A percentile compares a stretch with the other conserved stretches of the same genome.
These are phyloP conservation scores for Lampris incognitus DNA, from an alignment of 2,113 vertebrate genomes.

Conservation along the genomic window DNA sequence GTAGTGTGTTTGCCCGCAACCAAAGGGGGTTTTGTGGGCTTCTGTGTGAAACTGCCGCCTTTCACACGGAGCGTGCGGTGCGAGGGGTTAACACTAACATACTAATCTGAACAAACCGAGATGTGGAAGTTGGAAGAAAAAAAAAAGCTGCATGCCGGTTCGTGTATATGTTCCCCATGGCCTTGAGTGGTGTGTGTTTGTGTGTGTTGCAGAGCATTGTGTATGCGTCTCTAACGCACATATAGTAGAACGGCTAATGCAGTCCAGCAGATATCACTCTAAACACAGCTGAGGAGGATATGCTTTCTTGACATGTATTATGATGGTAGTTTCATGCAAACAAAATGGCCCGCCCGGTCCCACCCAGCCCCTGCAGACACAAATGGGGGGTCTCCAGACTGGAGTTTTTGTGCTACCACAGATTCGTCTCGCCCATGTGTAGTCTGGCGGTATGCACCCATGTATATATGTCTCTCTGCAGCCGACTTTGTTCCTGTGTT, in stretches of 20 bases:
- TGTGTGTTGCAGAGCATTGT: not conserved
- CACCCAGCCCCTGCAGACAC: constrained; percentile 4
- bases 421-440: constrained; percentile 13
- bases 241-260: constrained; percentile 8
- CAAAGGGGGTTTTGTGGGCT: too few species aligned
- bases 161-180: not conserved
- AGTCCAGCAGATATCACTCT: constrained; percentile 8
- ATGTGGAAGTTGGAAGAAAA: not conserved
- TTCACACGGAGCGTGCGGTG: too few species aligned
- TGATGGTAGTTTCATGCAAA: constrained; percentile 3
- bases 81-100: too few species aligned
- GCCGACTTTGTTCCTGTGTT: constrained; percentile 4
- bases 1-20: not conserved
- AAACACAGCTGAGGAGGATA: constrained; percentile 25
- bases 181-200: constrained; percentile 6
- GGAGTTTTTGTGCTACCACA: constrained; percentile 10
- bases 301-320: not conserved
- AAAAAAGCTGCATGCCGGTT: not conserved
- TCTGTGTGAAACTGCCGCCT: too few species aligned
- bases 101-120: too few species aligned
- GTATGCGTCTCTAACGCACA: not conserved
- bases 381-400: not conserved
- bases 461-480: not conserved
- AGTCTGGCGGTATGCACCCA: constrained; percentile 16
- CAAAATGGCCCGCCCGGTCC: constrained; percentile 14